phyloP scores from a whole-genome alignment of 2,888 invertebrate species.

The Nemurella pictetii region DNA sequence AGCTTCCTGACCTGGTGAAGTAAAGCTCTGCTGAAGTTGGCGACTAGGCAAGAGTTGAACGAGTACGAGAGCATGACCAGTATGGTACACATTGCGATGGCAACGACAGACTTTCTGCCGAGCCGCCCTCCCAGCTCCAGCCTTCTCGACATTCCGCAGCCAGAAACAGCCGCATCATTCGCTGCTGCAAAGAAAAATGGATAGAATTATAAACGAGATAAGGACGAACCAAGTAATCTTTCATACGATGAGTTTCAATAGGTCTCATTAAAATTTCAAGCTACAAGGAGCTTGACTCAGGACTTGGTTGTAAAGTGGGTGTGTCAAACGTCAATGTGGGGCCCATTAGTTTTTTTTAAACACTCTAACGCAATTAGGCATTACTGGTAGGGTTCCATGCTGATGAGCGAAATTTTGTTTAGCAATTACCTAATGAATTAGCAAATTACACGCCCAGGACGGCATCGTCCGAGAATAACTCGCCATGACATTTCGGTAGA shows the following conservation, averaged over 20 bases:
- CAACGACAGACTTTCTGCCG: slow-evolving; percentile 44
- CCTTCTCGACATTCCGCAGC: slow-evolving; percentile 26
- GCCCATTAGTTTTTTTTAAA: neutral
- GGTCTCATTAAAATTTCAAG: neutral
- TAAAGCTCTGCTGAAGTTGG: slow-evolving; percentile 56
- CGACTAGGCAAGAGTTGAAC: slow-evolving; percentile 61
- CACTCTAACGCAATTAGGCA: neutral
- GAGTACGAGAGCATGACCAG: slow-evolving; percentile 63
- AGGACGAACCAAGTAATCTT: too few relatives aligned
- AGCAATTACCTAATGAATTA: neutral
- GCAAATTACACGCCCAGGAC: neutral
- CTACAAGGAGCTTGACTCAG: neutral
- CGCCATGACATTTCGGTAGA: neutral
- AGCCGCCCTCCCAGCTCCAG: slow-evolving; percentile 41
- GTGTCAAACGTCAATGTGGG: neutral
- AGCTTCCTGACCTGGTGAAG: slow-evolving; percentile 57
- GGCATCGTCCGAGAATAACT: neutral
- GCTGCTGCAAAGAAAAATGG: neutral
- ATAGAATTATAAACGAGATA: neutral
- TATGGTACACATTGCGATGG: slow-evolving; percentile 55
- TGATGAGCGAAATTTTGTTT: neutral
- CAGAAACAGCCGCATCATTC: neutral
- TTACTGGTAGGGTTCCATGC: neutral
- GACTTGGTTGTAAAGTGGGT: neutral
- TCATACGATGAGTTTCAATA: neutral